phyloP scores from a whole-genome alignment of 2,797 vertebrate species.

The Mallotus villosus region DNA sequence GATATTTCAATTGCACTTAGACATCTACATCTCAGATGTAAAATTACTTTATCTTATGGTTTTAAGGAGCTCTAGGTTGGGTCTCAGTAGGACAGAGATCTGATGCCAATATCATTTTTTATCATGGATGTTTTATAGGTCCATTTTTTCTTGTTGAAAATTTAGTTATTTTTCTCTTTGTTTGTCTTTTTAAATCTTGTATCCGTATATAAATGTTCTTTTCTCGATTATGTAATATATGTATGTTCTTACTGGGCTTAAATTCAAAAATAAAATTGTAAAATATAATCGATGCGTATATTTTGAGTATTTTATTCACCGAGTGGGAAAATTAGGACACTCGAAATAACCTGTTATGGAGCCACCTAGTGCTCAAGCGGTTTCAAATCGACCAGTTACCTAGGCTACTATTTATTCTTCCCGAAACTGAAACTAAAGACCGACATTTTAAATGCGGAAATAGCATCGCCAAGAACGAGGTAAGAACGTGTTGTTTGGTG shows the following conservation, averaged over 20 bases:
- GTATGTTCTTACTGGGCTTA: neutral
- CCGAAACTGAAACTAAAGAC: neutral
- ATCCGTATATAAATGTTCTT: neutral
- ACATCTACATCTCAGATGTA: too few relatives aligned
- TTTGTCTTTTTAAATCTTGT: neutral
- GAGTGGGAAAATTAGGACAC: too few relatives aligned
- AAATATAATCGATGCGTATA: neutral
- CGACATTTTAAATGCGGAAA: slow-evolving; percentile 4
- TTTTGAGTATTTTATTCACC: too few relatives aligned
- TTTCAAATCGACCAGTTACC: neutral
- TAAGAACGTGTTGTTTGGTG: neutral
- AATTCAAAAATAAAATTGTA: neutral
- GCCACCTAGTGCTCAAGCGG: neutral
- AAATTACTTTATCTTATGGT: too few relatives aligned
- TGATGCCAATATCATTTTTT: too few relatives aligned
- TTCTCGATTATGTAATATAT: neutral
- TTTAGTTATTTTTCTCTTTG: too few relatives aligned
- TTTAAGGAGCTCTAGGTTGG: too few relatives aligned
- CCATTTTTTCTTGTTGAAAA: too few relatives aligned
- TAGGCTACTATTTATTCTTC: neutral
- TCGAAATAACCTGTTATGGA: neutral
- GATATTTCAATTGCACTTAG: too few relatives aligned
- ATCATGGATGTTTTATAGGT: too few relatives aligned
- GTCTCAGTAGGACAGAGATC: too few relatives aligned
- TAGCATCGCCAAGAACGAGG: neutral